Percentiles rank a stretch among this genome's conserved stretches.
phyloP scores from a whole-genome alignment of 2,113 vertebrate species.

The Ptilonorhynchus violaceus region DNA sequence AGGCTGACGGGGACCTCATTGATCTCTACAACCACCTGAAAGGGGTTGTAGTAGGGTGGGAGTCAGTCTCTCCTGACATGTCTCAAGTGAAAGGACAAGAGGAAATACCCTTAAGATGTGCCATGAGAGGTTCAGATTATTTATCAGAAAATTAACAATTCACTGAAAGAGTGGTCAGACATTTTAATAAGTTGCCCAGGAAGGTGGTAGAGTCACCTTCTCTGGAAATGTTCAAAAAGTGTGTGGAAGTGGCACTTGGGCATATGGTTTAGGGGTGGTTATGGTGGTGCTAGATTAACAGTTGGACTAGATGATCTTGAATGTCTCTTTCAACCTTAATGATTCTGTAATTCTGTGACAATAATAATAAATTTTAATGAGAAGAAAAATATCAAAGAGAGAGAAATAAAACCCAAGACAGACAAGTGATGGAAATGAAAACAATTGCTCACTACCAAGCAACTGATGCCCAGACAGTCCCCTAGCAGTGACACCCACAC shows the following conservation, averaged over 20 bases:
- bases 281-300: background rate
- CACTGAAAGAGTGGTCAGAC: background rate
- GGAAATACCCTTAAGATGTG: background rate
- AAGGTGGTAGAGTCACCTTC: background rate
- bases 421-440: background rate
- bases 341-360: background rate
- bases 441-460: background rate
- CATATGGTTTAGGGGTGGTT: background rate
- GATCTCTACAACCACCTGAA: background rate
- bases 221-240: background rate
- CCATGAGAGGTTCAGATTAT: background rate
- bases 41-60: background rate
- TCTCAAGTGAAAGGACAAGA: background rate
- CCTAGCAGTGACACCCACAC: rapidly evolving
- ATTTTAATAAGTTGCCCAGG: background rate
- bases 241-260: background rate
- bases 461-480: background rate
- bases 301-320: background rate
- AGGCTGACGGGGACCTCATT: background rate
- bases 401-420: background rate
- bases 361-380: background rate
- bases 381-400: background rate
- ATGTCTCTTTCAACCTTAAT: background rate
- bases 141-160: background rate
- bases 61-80: background rate